A percentile compares a stretch with the other conserved stretches of the same genome.
Evolutionary conservation across 2,888 invertebrate species (phyloP).

Genomic region (Cheilosia urbana): DNA sequence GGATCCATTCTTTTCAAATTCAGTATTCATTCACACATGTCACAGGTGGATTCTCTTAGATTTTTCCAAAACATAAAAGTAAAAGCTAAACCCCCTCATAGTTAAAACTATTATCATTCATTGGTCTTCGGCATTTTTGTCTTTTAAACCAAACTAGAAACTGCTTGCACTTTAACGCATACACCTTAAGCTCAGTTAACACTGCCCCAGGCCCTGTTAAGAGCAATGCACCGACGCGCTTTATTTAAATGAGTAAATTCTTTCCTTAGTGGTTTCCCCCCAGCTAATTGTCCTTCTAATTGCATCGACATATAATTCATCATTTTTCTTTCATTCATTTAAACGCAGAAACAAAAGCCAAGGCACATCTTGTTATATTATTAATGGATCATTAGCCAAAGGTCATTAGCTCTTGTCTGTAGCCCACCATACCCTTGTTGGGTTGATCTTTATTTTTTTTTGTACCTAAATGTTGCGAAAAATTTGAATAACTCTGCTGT

Average conservation of each 20-base stretch:
- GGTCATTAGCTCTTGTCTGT: slow-evolving; percentile 27
- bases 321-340: slow-evolving; percentile 19
- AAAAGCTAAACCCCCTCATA: no score
- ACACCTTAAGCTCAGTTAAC: no score
- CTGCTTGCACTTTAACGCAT: no score
- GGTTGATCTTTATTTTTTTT: neutral
- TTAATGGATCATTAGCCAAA: slow-evolving; percentile 56
- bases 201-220: no score
- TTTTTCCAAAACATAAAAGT: no score
- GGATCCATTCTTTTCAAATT: no score
- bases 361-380: slow-evolving; percentile 8
- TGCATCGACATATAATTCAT: slow-evolving; percentile 24
- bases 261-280: neutral
- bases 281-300: slow-evolving; percentile 47
- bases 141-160: no score
- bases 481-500: neutral
- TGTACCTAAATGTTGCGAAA: slow-evolving; percentile 7
- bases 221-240: neutral
- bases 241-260: neutral
- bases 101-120: no score
- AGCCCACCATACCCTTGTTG: slow-evolving; percentile 11
- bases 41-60: no score
- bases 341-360: neutral
- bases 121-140: no score
- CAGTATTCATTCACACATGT: no score